Evolutionary conservation across 1,140 invertebrate species (phyloP).

Genomic region (Antheraea mylitta): DNA sequence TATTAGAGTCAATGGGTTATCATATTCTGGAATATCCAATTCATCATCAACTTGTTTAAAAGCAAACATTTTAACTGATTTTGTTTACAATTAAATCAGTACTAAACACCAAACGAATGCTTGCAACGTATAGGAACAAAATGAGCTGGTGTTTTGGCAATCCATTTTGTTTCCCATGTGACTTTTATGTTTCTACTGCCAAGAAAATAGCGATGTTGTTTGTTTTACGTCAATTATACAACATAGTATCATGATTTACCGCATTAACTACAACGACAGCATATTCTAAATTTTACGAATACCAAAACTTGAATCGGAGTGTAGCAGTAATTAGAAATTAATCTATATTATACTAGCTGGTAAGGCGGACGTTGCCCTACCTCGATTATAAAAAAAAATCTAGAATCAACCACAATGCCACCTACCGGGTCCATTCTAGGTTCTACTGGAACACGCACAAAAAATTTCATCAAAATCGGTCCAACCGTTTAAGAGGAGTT

Average conservation of each 20-base stretch:
- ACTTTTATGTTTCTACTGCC: conserved; percentile 15
- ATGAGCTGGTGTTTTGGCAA: conserved; percentile 25
- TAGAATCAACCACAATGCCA: too few relatives aligned
- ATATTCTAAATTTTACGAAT: background rate
- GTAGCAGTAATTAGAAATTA: too few relatives aligned
- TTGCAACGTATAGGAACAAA: conserved; percentile 41
- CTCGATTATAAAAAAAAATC: too few relatives aligned
- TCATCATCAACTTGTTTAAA: conserved; percentile 13
- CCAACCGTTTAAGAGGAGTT: too few relatives aligned
- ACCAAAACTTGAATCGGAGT: too few relatives aligned
- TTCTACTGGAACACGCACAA: too few relatives aligned
- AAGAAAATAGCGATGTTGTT: background rate
- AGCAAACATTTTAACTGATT: conserved; percentile 20
- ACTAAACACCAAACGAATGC: conserved; percentile 37
- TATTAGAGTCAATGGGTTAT: conserved; percentile 9
- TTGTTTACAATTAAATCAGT: conserved; percentile 19
- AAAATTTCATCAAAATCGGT: too few relatives aligned
- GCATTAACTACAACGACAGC: background rate
- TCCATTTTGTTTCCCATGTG: background rate
- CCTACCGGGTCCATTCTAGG: too few relatives aligned
- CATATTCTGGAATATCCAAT: conserved; percentile 6
- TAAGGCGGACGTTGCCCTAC: too few relatives aligned
- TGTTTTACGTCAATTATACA: background rate
- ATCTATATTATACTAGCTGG: too few relatives aligned
- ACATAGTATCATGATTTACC: background rate